A percentile compares a stretch with the other conserved stretches of the same genome.
Conservation (phyloP, 2,797 vertebrate species). For the Pachyuromys duprasi region DNA sequence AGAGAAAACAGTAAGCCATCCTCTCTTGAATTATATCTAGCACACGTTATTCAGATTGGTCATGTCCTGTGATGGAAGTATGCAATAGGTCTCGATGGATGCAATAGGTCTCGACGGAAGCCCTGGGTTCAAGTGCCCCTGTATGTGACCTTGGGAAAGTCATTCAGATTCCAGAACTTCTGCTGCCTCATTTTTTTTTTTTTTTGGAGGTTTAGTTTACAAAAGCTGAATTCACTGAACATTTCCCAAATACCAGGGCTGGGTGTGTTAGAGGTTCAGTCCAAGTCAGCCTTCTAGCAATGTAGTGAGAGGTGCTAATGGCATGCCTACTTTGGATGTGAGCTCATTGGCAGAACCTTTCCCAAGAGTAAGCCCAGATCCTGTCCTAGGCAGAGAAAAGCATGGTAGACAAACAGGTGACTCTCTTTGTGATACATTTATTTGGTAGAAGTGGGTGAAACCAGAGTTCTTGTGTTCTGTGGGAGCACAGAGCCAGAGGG, state of each 20-base stretch:
- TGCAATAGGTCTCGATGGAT: not conserved
- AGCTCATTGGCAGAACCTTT: not conserved
- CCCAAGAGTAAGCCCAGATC: not conserved
- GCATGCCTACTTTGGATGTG: not conserved
- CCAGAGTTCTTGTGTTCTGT: not conserved
- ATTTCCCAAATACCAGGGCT: not conserved
- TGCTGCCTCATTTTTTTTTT: not conserved
- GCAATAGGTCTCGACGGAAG: not conserved
- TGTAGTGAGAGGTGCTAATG: not conserved
- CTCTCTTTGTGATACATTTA: not conserved
- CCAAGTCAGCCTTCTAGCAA: not conserved
- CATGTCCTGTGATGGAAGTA: not conserved
- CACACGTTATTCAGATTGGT: not conserved
- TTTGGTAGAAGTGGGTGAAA: not conserved
- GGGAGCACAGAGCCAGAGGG: not conserved
- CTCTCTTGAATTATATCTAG: not conserved
- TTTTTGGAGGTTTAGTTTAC: not conserved
- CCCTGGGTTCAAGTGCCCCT: not conserved
- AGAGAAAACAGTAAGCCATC: not conserved
- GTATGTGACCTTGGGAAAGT: not conserved
- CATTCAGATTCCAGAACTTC: not conserved
- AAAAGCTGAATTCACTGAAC: not conserved
- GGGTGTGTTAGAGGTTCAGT: not conserved
- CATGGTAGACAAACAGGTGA: not conserved
- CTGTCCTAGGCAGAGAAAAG: not conserved